Percentiles rank a stretch among this genome's conserved stretches.
These are phyloP conservation scores for Cyanistes caeruleus DNA, from an alignment of 2,113 vertebrate genomes.

Conservation along the genomic window DNA sequence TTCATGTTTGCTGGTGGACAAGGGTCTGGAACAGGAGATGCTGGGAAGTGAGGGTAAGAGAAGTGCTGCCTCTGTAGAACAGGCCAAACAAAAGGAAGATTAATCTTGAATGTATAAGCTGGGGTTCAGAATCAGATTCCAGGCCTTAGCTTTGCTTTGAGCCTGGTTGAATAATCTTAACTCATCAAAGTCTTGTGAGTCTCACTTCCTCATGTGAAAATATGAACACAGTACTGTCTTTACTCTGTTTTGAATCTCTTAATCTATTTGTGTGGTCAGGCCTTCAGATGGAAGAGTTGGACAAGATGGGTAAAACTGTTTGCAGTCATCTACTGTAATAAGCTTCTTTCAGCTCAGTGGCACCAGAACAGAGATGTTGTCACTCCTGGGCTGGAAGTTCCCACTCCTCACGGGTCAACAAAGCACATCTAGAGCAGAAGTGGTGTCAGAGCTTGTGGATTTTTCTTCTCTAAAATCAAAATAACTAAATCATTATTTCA, in stretches of 20 bases:
- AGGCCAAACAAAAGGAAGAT: background rate
- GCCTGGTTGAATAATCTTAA: background rate
- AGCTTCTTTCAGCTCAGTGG: background rate
- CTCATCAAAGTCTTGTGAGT: background rate
- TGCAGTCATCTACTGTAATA: background rate
- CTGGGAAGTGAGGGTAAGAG: background rate
- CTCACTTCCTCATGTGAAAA: background rate
- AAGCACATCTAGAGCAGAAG: background rate
- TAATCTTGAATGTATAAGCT: background rate
- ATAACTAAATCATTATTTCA: background rate
- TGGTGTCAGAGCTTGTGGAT: background rate
- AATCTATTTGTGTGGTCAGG: background rate
- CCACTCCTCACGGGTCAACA: background rate
- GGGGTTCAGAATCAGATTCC: background rate
- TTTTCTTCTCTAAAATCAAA: background rate
- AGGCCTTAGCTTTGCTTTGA: background rate
- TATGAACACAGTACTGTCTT: background rate
- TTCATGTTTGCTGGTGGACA: background rate
- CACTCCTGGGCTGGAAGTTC: background rate
- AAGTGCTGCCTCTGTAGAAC: background rate
- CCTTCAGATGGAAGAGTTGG: background rate
- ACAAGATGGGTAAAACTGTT: background rate
- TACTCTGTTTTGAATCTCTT: background rate
- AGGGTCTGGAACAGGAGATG: background rate
- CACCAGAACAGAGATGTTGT: background rate